Evolutionary conservation across 2,888 invertebrate species (phyloP).

Genomic region (Drosophila barbarae): DNA sequence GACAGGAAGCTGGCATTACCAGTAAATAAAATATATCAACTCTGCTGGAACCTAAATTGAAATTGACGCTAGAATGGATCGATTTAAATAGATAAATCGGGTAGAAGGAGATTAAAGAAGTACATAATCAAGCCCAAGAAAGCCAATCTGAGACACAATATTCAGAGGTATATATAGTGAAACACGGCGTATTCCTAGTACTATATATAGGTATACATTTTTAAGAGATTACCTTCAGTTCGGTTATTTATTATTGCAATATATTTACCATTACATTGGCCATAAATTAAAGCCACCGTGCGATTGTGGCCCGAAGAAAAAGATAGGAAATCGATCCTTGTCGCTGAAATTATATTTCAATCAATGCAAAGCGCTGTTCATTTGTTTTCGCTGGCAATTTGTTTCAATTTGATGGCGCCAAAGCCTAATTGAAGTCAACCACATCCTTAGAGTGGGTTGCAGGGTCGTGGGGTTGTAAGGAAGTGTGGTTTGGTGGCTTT

Average conservation of each 20-base stretch:
- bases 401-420: conserved; percentile 32
- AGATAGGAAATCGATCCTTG: background rate
- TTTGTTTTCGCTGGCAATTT: conserved; percentile 37
- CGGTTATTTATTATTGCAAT: background rate
- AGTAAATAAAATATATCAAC: conserved; percentile 9
- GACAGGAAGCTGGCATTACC: conserved; percentile 14
- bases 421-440: conserved; percentile 32
- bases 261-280: background rate
- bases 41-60: conserved; percentile 12
- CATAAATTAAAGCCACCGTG: background rate
- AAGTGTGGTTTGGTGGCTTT: conserved; percentile 8
- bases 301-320: background rate
- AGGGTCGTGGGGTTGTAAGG: background rate
- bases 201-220: background rate
- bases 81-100: background rate
- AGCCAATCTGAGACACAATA: background rate
- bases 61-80: conserved; percentile 1
- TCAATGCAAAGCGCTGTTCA: conserved; percentile 22
- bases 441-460: conserved; percentile 12
- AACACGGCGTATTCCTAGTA: background rate
- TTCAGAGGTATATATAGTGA: background rate
- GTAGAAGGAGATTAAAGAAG: background rate
- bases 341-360: conserved; percentile 34
- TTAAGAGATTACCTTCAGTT: background rate
- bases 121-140: background rate